Base-by-base conservation (phyloP, 2,888 invertebrate species). In the Hirtodrosophila duncani region DNA sequence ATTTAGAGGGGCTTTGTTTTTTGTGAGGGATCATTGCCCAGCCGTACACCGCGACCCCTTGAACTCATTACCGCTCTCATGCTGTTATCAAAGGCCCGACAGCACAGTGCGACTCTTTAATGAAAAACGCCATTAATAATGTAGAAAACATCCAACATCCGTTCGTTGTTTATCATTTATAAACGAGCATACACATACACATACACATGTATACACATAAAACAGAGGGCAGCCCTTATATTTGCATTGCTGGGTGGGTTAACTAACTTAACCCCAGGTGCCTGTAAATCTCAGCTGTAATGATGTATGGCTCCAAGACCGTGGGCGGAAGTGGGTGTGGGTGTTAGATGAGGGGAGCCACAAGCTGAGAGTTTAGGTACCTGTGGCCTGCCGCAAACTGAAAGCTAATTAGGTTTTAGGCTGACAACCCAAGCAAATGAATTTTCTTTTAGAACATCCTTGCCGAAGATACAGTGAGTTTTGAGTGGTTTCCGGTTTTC, bases 91-190 rank as follows among this genome's bases (percentile, higher is more conserved):
- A 46, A 49, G 38, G 27, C 49, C 64, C 46, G 64, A 60, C n/a
- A n/a, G n/a, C n/a, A n/a, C n/a, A n/a, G n/a, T n/a, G 56, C 70
- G 60, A 50, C 58, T 49, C 57, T 74, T 65, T 70, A 81, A 75
- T 81, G 75, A 75, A 75, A 81, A 78, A 63, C 71, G 71, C 52
- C 79, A 81, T 77, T 77, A 81, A 77, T 81, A 77, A 81, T 77
- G 81, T 70, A 67, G 53, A 62, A 61, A 77, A 67, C 75, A 81
- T 65, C n/a, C 59, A 81, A 63, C 75, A 78, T 77, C 81, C 81
- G 81, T 59, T 67, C 65, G 55, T 59, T 67, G 79, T 70, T 74
- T 78, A 77, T 78, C 81, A 81, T 78, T n/a, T 63, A 65, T 70
- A 30, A 59, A 56, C 59, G 59, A 49, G 29, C 3, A 38, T 24